Conservation (phyloP, 2,888 invertebrate genomes). For the Anagyrus pseudococci region DNA sequence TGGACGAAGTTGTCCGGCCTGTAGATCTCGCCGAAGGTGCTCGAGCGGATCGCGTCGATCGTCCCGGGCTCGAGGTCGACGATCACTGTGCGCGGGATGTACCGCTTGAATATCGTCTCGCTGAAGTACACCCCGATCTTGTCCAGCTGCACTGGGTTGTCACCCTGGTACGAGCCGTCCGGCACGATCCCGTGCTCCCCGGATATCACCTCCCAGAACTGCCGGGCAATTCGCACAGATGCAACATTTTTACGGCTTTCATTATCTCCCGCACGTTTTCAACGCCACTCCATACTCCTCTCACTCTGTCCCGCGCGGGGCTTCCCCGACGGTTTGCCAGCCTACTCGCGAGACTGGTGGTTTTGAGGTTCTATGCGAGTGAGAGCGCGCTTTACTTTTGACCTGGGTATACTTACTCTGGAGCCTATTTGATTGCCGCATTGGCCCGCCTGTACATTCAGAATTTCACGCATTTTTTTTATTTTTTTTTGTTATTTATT, state of each 20-base stretch:
- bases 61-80: slow-evolving; percentile 75
- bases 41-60: slow-evolving; percentile 73
- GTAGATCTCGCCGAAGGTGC: slow-evolving; percentile 69
- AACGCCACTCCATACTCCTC: too few species aligned
- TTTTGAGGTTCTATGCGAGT: too few species aligned
- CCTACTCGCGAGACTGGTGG: too few species aligned
- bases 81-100: slow-evolving; percentile 70
- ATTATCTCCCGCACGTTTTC: too few species aligned
- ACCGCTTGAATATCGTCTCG: slow-evolving; percentile 67
- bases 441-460: slow-evolving; percentile 84
- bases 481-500: slow-evolving; percentile 47
- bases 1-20: slow-evolving; percentile 73
- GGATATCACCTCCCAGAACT: slow-evolving; percentile 78
- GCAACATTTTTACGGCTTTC: too few species aligned
- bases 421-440: slow-evolving; percentile 88
- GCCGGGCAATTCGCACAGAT: too few species aligned
- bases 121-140: slow-evolving; percentile 71
- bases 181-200: slow-evolving; percentile 71
- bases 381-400: too few species aligned
- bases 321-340: too few species aligned
- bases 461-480: slow-evolving; percentile 77
- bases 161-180: slow-evolving; percentile 65
- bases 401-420: slow-evolving; percentile 72
- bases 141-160: slow-evolving; percentile 68
- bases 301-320: too few species aligned